phyloP scores from a whole-genome alignment of 2,797 vertebrate genomes.

The Scyliorhinus canicula region DNA sequence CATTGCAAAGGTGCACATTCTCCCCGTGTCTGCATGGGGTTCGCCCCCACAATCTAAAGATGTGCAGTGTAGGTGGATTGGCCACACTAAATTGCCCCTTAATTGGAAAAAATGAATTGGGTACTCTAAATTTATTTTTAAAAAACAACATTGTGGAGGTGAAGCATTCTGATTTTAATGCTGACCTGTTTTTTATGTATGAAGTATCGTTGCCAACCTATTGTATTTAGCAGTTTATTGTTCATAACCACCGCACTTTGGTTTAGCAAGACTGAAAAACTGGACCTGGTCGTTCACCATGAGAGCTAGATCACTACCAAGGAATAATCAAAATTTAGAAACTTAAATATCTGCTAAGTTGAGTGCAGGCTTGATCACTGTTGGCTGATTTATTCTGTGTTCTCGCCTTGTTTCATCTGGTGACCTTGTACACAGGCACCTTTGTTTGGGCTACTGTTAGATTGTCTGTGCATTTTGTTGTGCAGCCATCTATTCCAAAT shows the following conservation, averaged over 20 bases:
- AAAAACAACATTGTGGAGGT: too few relatives aligned
- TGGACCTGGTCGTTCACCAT: neutral
- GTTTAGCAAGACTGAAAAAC: constrained; percentile 7
- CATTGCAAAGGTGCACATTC: too few relatives aligned
- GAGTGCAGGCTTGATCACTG: neutral
- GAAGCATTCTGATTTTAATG: neutral
- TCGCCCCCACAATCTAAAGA: too few relatives aligned
- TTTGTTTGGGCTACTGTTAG: neutral
- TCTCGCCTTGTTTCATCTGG: neutral
- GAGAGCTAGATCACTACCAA: neutral
- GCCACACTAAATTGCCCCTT: too few relatives aligned
- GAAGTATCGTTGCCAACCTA: neutral
- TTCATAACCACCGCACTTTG: neutral
- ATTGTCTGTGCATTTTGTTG: neutral
- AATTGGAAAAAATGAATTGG: too few relatives aligned
- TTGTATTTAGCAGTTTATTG: neutral
- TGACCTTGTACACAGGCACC: neutral
- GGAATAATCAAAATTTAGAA: neutral
- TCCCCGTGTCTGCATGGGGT: too few relatives aligned
- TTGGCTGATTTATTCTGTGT: neutral
- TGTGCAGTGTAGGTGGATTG: too few relatives aligned
- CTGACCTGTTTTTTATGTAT: neutral
- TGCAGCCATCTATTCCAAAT: neutral
- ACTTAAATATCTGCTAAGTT: neutral
- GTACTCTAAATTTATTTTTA: too few relatives aligned